Base-by-base conservation (phyloP, 2,113 vertebrate genomes). In the Triplophysa rosa region DNA sequence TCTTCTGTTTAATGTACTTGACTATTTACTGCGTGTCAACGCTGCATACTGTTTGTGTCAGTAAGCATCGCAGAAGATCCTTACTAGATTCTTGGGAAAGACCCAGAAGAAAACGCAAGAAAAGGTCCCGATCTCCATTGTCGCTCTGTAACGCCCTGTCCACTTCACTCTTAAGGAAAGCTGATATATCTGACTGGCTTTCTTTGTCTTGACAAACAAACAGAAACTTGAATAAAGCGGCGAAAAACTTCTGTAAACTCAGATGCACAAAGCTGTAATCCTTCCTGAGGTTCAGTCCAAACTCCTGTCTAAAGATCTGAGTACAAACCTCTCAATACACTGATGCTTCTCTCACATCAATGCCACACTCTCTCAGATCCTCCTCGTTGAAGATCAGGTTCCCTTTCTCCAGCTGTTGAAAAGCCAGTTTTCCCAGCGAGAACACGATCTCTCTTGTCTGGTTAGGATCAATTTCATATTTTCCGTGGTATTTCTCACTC, bases 221-320 rank as follows among this genome's bases (percentile, higher is more conserved):
- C 21, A 68, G 42, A 45, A 68, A 47, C 13, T 23, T 26, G 23
- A 47, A 68, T 24, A 49, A 68, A 23, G 66, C 66, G 23, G 67
- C 45, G 6, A 70, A 45, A 70, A 70, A 70, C 67, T 54, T 47
- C 47, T 70, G 67, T 3, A 70, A 5, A 1, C 67, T 70, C 21
- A 70, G 47, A 17, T 70, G 67, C 2, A 70, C 24, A 54, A 70
- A 70, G 47, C 21, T 70, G 23, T 16, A 70, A 9, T 52, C n/a
- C 11, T 54, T 69, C 8, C 12, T 19, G 11, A 45, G 42, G 19
- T 68, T 2, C 10, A 68, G 40, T 21, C 1, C 40, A 68, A 13
- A 68, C n/a, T 68, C 66, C n/a, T 23, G 1, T 24, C 66, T 68
- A n/a, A 68, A 68, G 42, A 68, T 68, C 66, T 68, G 19, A n/a